Percentiles rank a stretch among this genome's conserved stretches.
These are phyloP conservation scores for Drepana arcuata DNA, from an alignment of 1,140 invertebrate species.

Conservation along the genomic window DNA sequence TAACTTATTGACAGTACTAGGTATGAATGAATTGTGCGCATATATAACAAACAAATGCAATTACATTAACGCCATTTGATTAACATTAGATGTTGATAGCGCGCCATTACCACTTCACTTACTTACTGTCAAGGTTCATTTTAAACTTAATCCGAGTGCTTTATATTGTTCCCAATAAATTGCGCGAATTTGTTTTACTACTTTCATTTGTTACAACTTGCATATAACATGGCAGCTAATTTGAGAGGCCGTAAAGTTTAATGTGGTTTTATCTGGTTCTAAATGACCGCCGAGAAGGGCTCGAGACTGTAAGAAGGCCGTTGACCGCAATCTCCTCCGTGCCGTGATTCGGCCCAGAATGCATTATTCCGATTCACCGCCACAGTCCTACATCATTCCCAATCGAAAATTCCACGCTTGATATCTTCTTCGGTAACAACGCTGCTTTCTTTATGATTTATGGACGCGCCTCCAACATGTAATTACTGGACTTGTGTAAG, in stretches of 20 bases:
- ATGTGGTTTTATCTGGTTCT: conserved; percentile 24
- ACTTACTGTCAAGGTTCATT: conserved; percentile 2
- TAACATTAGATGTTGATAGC: conserved; percentile 7
- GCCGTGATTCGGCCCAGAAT: conserved; percentile 53
- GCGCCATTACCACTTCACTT: conserved; percentile 3
- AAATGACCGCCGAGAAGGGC: conserved; percentile 23
- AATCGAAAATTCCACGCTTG: conserved; percentile 59
- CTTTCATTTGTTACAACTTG: conserved; percentile 9
- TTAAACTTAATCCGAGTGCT: neutral
- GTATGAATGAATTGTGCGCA: too few relatives aligned
- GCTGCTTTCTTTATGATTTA: conserved; percentile 62
- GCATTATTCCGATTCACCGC: conserved; percentile 51
- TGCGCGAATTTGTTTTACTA: conserved; percentile 13
- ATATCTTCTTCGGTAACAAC: conserved; percentile 53
- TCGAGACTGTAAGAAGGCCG: conserved; percentile 39
- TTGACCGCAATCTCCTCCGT: conserved; percentile 43
- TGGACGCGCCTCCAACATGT: conserved; percentile 20
- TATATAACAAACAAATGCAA: too few relatives aligned
- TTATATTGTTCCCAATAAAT: conserved; percentile 5
- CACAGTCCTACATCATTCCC: conserved; percentile 54
- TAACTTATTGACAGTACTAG: too few relatives aligned
- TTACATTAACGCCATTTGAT: too few relatives aligned
- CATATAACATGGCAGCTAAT: conserved; percentile 17
- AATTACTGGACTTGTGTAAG: conserved; percentile 37
- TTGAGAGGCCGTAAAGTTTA: conserved; percentile 23